These are phyloP conservation scores for Aelia acuminata DNA, from an alignment of 2,888 invertebrate genomes.

Conservation along the genomic window DNA sequence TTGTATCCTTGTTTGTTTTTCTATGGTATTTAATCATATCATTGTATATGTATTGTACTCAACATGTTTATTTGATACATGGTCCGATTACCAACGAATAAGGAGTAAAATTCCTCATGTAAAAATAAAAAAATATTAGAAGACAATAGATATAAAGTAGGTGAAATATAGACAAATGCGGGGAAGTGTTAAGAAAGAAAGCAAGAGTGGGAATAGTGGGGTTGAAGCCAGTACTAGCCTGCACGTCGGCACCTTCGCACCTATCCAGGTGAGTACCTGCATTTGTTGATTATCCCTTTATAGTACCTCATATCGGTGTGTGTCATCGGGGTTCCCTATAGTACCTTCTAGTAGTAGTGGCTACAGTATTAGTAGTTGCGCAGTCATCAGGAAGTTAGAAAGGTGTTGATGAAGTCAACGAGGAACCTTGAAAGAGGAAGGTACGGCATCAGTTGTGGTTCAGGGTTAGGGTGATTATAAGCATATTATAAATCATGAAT, in stretches of 20 bases:
- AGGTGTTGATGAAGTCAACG: neutral
- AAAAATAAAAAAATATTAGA: neutral
- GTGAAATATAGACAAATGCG: neutral
- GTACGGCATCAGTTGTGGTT: too few relatives aligned
- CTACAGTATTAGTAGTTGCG: neutral
- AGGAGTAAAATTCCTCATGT: too few relatives aligned
- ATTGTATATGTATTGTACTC: too few relatives aligned
- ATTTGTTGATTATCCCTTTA: neutral
- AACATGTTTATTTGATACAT: too few relatives aligned
- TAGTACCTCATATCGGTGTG: neutral
- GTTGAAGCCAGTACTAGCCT: neutral
- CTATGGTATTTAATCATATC: too few relatives aligned
- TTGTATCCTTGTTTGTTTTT: too few relatives aligned
- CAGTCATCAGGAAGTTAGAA: neutral
- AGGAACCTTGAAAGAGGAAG: too few relatives aligned
- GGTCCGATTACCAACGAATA: too few relatives aligned
- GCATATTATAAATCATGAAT: too few relatives aligned
- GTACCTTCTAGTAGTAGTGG: neutral
- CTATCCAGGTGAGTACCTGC: neutral
- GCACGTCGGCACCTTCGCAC: neutral
- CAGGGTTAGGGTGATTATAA: too few relatives aligned
- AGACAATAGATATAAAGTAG: neutral
- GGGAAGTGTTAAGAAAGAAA: neutral
- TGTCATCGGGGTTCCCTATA: neutral
- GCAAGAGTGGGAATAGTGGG: neutral